Base-by-base conservation (phyloP, 1,140 invertebrate species). In the Cydia fagiglandana region DNA sequence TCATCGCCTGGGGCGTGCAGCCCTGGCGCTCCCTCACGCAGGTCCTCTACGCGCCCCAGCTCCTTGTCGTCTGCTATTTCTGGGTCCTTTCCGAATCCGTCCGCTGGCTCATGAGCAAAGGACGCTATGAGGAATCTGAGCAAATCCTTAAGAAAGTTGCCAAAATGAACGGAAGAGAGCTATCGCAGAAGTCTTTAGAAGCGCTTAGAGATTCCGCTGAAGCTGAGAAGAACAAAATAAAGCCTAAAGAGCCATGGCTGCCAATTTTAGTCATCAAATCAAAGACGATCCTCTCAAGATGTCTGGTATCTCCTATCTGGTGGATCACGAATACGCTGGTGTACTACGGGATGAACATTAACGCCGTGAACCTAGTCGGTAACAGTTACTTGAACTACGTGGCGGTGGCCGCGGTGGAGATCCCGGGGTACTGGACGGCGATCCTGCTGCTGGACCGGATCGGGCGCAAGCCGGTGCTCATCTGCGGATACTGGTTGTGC, bases 281-380 rank as follows among this genome's bases (percentile, higher is more conserved):
- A 0, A 90, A 90, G 12, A 91, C 93, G 13, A 94, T 95, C 70
- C 83, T 96, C 77, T 93, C 94, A 77, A 93, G 96, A 30, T 94
- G 96, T 50, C 83, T 95, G 1, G 94, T 95, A 20, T 95, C 95
- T 41, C 95, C 94, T 10, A 94, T 96, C 79, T 96, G 94, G 92
- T 97, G 95, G 96, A 93, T 96, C 1, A 95, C 95, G 0, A 95
- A 95, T 77, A 95, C 95, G 0, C 94, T 97, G 75, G 94, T 97
- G 0, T 98, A 97, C 84, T 98, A 97, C 82, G 97, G 97, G 1
- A 90, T 98, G 73, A 96, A 96, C 0, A 94, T 97, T n/a, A 97
- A 97, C 83, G 95, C 97, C 0, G 96, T 96, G 3, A 95, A 96
- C 68, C 90, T 98, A 38, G 95, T 94, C 28, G 96, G 96, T 0